These are phyloP conservation scores for Petrophora chlorosata DNA, from an alignment of 2,888 invertebrate species.

Conservation along the genomic window DNA sequence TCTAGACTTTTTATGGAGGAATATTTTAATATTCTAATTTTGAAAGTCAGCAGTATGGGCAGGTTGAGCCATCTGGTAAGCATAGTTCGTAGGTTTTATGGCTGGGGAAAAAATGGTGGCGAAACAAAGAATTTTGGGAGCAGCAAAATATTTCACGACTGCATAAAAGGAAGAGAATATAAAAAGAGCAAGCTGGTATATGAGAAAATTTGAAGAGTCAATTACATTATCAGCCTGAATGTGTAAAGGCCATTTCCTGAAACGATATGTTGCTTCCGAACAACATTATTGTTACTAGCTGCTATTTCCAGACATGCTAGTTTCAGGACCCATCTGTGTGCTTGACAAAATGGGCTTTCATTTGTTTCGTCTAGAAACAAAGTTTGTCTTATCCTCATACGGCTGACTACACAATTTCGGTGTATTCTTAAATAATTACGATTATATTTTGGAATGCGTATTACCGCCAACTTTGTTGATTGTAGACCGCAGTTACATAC, in stretches of 20 bases:
- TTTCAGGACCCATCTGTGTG: constrained; percentile 17
- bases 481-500: too few relatives aligned
- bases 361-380: too few relatives aligned
- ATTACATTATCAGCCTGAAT: constrained; percentile 56
- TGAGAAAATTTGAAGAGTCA: constrained; percentile 53
- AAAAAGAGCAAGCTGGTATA: neutral
- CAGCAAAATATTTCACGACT: constrained; percentile 15
- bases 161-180: constrained; percentile 7
- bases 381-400: too few relatives aligned
- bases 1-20: constrained; percentile 49
- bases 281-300: constrained; percentile 59
- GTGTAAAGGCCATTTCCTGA: constrained; percentile 65
- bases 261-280: constrained; percentile 63
- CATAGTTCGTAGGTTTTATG: constrained; percentile 31
- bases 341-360: too few relatives aligned
- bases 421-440: too few relatives aligned
- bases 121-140: constrained; percentile 4
- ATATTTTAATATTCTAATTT: constrained; percentile 39
- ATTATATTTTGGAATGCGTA: too few relatives aligned
- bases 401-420: too few relatives aligned
- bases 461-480: too few relatives aligned
- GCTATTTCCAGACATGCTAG: constrained; percentile 52
- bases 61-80: constrained; percentile 33
- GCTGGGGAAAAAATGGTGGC: constrained; percentile 11
- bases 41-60: constrained; percentile 37